Percentiles rank a stretch among this genome's conserved stretches.
Evolutionary conservation across 2,888 invertebrate species (phyloP).

Genomic region (Athalia circularis): DNA sequence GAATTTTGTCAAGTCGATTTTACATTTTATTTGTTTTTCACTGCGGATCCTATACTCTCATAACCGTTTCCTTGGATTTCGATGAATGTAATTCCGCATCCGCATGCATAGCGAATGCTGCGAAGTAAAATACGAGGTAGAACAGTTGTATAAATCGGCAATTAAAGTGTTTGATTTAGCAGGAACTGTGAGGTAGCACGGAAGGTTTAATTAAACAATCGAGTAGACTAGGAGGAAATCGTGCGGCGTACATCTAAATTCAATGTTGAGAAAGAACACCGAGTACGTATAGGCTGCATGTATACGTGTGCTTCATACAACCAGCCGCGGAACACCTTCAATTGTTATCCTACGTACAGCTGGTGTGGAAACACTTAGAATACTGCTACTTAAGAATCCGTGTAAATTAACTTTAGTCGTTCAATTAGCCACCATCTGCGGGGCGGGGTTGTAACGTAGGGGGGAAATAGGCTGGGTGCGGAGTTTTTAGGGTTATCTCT

Average conservation of each 20-base stretch:
- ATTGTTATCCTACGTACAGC: neutral
- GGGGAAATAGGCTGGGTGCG: neutral
- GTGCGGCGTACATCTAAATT: constrained; percentile 3
- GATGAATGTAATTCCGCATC: too few species aligned
- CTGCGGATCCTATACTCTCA: too few species aligned
- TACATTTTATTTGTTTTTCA: too few species aligned
- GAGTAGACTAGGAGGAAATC: constrained; percentile 19
- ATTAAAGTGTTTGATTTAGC: neutral
- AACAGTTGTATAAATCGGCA: neutral
- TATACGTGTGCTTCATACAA: too few species aligned
- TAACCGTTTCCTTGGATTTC: too few species aligned
- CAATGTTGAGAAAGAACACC: constrained; percentile 5
- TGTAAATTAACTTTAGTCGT: constrained; percentile 37
- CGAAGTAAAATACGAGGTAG: neutral
- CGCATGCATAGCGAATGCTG: too few species aligned
- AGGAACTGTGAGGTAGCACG: neutral
- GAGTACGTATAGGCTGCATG: neutral
- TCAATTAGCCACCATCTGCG: constrained; percentile 7
- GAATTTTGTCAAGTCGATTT: too few species aligned
- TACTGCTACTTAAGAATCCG: constrained; percentile 33
- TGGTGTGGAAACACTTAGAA: constrained; percentile 29
- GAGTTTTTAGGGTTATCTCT: too few species aligned
- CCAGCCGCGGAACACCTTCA: neutral
- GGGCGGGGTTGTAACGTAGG: too few species aligned
- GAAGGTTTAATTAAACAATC: constrained; percentile 37